These are phyloP conservation scores for Aegotheles bennettii DNA, from an alignment of 2,113 vertebrate species.

Conservation along the genomic window DNA sequence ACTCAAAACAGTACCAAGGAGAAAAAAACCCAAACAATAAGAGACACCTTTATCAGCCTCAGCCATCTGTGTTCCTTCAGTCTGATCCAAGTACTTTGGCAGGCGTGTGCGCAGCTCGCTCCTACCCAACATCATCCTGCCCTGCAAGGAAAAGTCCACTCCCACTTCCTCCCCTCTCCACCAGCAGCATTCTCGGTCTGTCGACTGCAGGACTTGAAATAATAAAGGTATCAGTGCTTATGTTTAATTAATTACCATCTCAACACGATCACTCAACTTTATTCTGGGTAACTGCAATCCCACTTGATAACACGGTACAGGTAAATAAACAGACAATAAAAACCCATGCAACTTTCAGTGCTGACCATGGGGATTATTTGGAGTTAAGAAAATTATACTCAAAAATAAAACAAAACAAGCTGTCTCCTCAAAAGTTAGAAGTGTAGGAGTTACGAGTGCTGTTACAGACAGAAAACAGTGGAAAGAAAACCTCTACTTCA, in stretches of 20 bases:
- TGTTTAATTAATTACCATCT: not conserved
- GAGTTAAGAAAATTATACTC: not conserved
- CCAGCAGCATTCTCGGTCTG: not conserved
- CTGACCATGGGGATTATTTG: not conserved
- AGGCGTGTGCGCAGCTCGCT: not conserved
- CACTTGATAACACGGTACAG: not conserved
- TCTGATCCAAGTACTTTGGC: constrained; percentile 59
- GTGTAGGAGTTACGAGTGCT: not conserved
- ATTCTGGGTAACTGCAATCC: not conserved
- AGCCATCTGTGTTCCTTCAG: constrained; percentile 75
- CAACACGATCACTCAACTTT: not conserved
- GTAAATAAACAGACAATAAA: not conserved
- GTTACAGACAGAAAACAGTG: not conserved
- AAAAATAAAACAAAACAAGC: not conserved
- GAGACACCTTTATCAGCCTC: constrained; percentile 71
- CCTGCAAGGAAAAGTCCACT: constrained; percentile 37
- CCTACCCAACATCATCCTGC: constrained; percentile 46
- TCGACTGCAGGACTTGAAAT: not conserved
- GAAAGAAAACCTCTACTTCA: not conserved
- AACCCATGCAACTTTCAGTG: not conserved
- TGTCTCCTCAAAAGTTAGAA: not conserved
- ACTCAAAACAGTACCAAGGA: not conserved
- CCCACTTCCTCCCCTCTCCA: constrained; percentile 55
- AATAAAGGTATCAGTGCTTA: not conserved
- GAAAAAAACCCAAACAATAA: constrained; percentile 43